phyloP scores from a whole-genome alignment of 1,140 invertebrate species.

The Goniozus legneri region DNA sequence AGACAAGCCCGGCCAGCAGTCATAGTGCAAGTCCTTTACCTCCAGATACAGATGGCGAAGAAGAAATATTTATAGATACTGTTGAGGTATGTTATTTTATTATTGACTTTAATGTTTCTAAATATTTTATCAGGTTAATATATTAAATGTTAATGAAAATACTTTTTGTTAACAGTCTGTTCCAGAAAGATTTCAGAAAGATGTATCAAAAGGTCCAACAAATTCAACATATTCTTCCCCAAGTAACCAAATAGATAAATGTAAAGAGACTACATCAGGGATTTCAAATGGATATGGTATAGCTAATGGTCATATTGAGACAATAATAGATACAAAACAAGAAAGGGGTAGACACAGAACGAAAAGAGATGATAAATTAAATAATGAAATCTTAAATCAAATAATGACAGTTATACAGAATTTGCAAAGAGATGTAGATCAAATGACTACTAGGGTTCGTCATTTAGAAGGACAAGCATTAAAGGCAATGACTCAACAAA shows the following conservation, averaged over 20 bases:
- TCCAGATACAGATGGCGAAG: constrained; percentile 65
- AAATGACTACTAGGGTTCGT: constrained; percentile 42
- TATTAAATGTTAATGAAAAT: background rate
- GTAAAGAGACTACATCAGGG: constrained; percentile 21
- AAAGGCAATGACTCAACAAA: constrained; percentile 25
- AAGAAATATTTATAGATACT: constrained; percentile 75
- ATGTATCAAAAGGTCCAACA: constrained; percentile 3
- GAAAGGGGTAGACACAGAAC: constrained; percentile 34
- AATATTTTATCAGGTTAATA: background rate
- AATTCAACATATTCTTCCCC: constrained; percentile 31
- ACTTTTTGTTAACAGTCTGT: constrained; percentile 30
- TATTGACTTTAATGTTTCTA: background rate
- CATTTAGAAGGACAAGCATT: constrained; percentile 43
- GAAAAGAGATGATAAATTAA: constrained; percentile 37
- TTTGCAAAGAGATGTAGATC: constrained; percentile 47
- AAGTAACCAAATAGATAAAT: constrained; percentile 20
- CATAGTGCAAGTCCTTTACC: constrained; percentile 53
- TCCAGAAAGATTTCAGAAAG: constrained; percentile 41
- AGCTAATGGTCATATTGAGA: constrained; percentile 15
- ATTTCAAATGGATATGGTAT: constrained; percentile 36
- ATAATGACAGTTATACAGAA: constrained; percentile 42
- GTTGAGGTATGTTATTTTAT: constrained; percentile 57
- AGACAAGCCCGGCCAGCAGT: constrained; percentile 52
- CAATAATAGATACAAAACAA: constrained; percentile 22
- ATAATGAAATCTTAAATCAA: constrained; percentile 40